These are phyloP conservation scores for Ochotona curzoniae DNA, from an alignment of 2,113 vertebrate genomes.

Conservation along the genomic window DNA sequence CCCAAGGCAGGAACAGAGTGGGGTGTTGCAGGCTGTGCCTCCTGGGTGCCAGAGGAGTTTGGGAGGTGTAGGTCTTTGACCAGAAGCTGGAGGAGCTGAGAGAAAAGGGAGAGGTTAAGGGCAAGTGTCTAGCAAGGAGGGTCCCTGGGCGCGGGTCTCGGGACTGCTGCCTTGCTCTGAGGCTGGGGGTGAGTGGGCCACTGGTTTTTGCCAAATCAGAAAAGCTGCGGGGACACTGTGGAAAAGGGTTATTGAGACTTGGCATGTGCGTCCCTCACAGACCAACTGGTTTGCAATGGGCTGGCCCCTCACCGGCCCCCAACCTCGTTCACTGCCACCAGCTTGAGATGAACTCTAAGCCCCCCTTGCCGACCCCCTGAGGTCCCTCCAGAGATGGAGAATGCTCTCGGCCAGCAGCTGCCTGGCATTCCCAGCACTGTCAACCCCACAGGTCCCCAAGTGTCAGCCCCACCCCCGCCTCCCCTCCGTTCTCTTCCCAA, in stretches of 20 bases:
- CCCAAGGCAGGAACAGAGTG: not conserved
- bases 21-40: constrained; percentile 6
- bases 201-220: constrained; percentile 77
- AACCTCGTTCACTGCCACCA: not conserved
- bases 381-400: not conserved
- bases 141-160: constrained; percentile 58
- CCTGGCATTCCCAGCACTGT: constrained; percentile 57
- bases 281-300: not conserved
- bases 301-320: not conserved
- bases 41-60: not conserved
- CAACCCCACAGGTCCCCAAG: constrained; percentile 44
- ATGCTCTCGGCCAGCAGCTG: constrained; percentile 51
- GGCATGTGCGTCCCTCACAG: not conserved
- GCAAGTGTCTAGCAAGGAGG: constrained; percentile 26
- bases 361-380: constrained; percentile 29
- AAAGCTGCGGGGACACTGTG: constrained; percentile 49
- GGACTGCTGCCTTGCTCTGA: constrained; percentile 46
- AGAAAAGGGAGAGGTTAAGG: constrained; percentile 5
- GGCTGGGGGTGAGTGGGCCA: constrained; percentile 37
- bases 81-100: constrained; percentile 1
- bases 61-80: constrained; percentile 39
- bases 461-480: constrained; percentile 58
- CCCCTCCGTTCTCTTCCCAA: constrained; percentile 54
- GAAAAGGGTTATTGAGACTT: constrained; percentile 50
- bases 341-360: constrained; percentile 19